phyloP scores from a whole-genome alignment of 2,888 invertebrate species.

The Epistrophe grossulariae region DNA sequence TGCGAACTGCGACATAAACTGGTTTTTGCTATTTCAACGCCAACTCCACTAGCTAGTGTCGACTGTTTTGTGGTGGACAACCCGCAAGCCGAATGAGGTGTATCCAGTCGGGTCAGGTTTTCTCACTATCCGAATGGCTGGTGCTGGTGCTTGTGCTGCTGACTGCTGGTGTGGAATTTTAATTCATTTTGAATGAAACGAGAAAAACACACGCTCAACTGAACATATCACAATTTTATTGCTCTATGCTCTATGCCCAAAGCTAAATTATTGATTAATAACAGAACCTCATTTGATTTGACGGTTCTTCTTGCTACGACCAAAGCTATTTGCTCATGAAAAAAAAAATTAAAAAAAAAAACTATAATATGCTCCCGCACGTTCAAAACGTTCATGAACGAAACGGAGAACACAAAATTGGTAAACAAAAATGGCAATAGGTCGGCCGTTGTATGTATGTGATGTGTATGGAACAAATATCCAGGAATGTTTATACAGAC shows the following conservation, averaged over 20 bases:
- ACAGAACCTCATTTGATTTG: conserved; percentile 47
- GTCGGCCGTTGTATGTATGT: conserved; percentile 13
- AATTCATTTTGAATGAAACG: conserved; percentile 59
- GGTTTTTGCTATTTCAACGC: conserved; percentile 54
- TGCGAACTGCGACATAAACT: conserved; percentile 53
- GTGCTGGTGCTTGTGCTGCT: background rate
- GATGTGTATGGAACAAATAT: conserved; percentile 38
- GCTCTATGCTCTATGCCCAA: background rate
- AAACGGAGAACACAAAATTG: conserved; percentile 40
- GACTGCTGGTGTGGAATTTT: conserved; percentile 59
- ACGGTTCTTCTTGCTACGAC: conserved; percentile 47
- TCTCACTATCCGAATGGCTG: conserved; percentile 30
- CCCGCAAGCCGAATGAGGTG: conserved; percentile 38
- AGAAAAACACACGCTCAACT: conserved; percentile 28
- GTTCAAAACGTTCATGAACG: background rate
- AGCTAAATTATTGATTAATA: conserved; percentile 63
- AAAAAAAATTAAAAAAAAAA: background rate
- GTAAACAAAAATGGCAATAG: conserved; percentile 56
- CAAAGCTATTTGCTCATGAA: conserved; percentile 19
- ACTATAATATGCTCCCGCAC: conserved; percentile 14
- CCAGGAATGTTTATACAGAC: conserved; percentile 51
- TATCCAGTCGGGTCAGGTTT: conserved; percentile 44
- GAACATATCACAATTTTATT: conserved; percentile 40
- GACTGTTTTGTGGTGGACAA: conserved; percentile 28
- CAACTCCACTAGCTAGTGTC: conserved; percentile 26